Base-by-base conservation (phyloP, 2,113 vertebrate species). In the Ictalurus punctatus region DNA sequence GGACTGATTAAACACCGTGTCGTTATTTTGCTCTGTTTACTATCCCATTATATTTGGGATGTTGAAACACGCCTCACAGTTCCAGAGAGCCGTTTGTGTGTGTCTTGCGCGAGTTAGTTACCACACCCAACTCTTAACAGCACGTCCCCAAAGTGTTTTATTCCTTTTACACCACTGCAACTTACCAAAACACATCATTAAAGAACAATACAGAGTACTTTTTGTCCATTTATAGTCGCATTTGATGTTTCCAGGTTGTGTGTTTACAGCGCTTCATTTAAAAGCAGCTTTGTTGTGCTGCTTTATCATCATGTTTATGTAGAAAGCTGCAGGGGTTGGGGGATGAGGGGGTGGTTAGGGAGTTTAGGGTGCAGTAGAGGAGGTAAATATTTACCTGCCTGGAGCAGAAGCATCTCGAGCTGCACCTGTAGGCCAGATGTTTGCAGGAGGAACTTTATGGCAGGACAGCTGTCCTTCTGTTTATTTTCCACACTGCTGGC, bases 391-490 rank as follows among this genome's bases (percentile, higher is more conserved):
- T 92, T 84, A 90, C 89, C 71, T 83, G 25, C 83, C 86, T 82
- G 85, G 69, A 37, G 84, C 14, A 79, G 65, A 37, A 82, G 44
- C 30, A 44, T 27, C 87, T 87, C 44, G 7, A 27, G 34, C 34
- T 40, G 67, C 92, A 90, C 88, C 90, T 92, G 91, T 63, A 30
- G 6, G 30, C 86, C 91, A 91, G 90, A 90, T 92, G 92, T 89
- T 89, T 74, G 23, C 58, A 81, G 65, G 40, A 84, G 78, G 73
- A n/a, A 37, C 52, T 86, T 89, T 86, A 85, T 90, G 44, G 69
- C 80, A 65, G 79, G 30, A 88, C 85, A 67, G 40, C 40, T 78
- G 85, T 19, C 48, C 76, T 78, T 67, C 12, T 82, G 73, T 84
- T 85, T 73, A 59, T 61, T 61, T 85, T 84, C 54, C 54, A 48